Percentiles rank a stretch among this genome's conserved stretches.
These are phyloP conservation scores for Alces alces DNA, from an alignment of 2,113 vertebrate species.

Conservation along the genomic window DNA sequence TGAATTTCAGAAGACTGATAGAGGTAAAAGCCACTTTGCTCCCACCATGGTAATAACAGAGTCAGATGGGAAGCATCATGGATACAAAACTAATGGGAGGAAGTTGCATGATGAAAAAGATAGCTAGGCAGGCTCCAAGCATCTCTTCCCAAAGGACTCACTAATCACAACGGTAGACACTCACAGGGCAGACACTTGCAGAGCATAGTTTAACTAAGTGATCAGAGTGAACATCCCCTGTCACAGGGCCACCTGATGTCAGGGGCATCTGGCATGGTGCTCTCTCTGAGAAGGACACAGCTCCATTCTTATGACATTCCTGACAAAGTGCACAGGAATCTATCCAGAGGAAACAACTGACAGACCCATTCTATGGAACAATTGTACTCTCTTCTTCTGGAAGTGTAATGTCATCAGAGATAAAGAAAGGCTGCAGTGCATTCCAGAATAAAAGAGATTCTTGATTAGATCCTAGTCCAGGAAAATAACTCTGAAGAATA, in stretches of 20 bases:
- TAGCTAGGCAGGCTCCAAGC: neutral
- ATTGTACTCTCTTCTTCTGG: no score
- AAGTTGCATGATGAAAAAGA: neutral
- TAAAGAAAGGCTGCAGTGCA: neutral
- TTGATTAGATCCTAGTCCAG: neutral
- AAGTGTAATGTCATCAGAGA: neutral
- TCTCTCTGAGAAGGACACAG: neutral
- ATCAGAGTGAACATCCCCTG: neutral
- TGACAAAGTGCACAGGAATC: neutral
- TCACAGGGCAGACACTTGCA: neutral
- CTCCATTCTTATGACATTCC: no score
- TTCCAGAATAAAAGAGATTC: neutral
- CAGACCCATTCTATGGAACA: neutral
- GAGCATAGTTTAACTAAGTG: rapidly evolving
- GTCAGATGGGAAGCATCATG: neutral
- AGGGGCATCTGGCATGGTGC: neutral
- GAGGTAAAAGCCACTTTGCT: neutral
- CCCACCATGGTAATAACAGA: neutral
- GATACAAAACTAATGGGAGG: neutral
- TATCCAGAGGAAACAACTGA: neutral
- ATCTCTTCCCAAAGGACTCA: neutral
- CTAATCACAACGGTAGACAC: neutral
- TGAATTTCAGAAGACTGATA: neutral
- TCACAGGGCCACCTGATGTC: neutral
- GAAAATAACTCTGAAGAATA: neutral